Percentiles rank a stretch among this genome's conserved stretches.
These are phyloP conservation scores for Eira barbara DNA, from an alignment of 2,113 vertebrate species.

Conservation along the genomic window DNA sequence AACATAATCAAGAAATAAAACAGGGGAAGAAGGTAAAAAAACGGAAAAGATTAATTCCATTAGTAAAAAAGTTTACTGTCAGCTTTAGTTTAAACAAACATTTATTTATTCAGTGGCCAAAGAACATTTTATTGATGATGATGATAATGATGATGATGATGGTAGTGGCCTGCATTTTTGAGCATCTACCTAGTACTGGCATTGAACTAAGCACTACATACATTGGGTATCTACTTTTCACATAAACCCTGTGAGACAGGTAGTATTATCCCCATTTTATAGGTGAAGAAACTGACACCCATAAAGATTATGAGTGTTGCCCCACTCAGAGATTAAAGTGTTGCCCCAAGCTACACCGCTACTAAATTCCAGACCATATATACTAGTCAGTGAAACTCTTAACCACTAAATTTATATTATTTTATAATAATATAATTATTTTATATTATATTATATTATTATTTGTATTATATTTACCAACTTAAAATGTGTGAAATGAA, in stretches of 20 bases:
- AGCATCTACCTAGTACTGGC: neutral
- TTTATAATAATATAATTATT: too few species aligned
- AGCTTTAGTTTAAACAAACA: neutral
- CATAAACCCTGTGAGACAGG: neutral
- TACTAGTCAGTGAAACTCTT: neutral
- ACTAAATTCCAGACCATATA: neutral
- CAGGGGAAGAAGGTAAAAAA: neutral
- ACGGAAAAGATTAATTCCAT: neutral
- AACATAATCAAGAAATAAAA: neutral
- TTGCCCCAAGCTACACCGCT: neutral
- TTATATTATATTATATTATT: too few species aligned
- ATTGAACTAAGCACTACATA: neutral
- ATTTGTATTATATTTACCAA: neutral
- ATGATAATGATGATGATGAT: neutral
- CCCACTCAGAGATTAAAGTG: neutral
- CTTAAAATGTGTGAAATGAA: slow-evolving; percentile 19
- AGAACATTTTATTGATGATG: neutral
- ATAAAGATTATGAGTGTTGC: neutral
- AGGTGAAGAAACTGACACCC: neutral
- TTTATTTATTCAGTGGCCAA: neutral
- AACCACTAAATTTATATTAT: neutral
- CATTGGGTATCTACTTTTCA: neutral
- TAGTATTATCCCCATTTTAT: neutral
- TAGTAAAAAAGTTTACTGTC: neutral
- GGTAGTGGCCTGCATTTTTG: neutral